phyloP scores from a whole-genome alignment of 2,113 vertebrate genomes.

The Ceyx melanurus region DNA sequence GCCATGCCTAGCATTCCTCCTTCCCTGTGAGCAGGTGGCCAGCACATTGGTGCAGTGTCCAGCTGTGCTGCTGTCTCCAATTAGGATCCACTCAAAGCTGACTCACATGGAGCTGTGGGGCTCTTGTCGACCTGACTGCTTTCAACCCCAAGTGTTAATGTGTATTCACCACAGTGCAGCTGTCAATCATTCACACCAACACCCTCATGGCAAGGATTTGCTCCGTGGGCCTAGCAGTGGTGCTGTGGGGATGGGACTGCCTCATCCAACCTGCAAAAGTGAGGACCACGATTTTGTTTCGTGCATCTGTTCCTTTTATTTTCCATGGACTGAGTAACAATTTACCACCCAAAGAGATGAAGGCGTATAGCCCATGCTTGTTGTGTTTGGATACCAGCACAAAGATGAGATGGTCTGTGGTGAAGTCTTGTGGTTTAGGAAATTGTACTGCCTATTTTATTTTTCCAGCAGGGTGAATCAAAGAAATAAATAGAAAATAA shows the following conservation, averaged over 20 bases:
- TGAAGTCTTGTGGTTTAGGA: conserved; percentile 69
- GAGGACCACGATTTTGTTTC: background rate
- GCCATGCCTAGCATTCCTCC: background rate
- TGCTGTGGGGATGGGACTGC: background rate
- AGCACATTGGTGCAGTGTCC: conserved; percentile 56
- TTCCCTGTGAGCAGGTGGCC: conserved; percentile 51
- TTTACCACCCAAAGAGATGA: conserved; percentile 79
- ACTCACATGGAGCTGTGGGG: conserved; percentile 27
- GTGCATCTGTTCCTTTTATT: conserved; percentile 68
- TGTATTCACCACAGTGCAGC: background rate
- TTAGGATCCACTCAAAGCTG: conserved; percentile 35
- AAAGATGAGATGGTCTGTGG: conserved; percentile 63
- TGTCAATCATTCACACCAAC: background rate
- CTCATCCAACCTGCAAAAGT: conserved; percentile 41
- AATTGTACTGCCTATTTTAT: conserved; percentile 61
- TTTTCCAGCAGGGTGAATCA: conserved; percentile 59
- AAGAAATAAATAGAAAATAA: conserved; percentile 62
- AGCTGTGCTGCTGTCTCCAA: conserved; percentile 28
- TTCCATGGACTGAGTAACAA: conserved; percentile 40
- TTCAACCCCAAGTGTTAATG: conserved; percentile 23
- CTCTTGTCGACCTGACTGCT: conserved; percentile 47
- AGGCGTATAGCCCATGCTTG: conserved; percentile 27
- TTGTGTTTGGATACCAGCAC: conserved; percentile 58
- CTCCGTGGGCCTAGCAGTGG: background rate
- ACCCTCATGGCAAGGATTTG: background rate